Evolutionary conservation across 2,113 vertebrate species (phyloP), one percentile per base, ranked within the genome.

Genomic region (Anser brachyrhynchus): DNA sequence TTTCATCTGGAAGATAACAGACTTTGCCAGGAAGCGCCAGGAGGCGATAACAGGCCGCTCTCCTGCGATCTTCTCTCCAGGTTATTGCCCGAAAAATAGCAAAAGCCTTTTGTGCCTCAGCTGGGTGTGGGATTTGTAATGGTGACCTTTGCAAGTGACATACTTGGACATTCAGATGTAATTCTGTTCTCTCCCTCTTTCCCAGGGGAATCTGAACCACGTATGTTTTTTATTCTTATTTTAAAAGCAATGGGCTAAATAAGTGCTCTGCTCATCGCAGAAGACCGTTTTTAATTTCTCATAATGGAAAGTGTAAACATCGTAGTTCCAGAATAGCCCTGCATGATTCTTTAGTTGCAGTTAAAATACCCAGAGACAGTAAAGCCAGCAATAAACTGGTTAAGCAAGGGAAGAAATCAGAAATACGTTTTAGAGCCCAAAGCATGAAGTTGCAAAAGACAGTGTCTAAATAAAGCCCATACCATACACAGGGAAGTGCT

Each of bases 61-160:
- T 2, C 99, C 98, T 0, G 99, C 99, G 5, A 99, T 99, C 98
- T 99, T 99, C 97, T 99, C 99, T 49, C 99, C 99, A 98, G 99
- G 99, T 99, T 71, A 67, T 20, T 22, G 17, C 26, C 46, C 11
- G 26, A 44, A 72, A 73, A 57, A 39, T 10, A 35, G 22, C 55
- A 31, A 16, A 35, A 80, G 39, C 11, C 33, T 80, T 73, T 16
- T 26, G 55, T 1, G 7, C 72, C 31, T 49, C 15, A 15, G 8
- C 52, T 52, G 35, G 21, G 4, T 26, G 52, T 52, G 83, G 76
- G 41, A 5, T 58, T 78, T 13, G 3, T 43, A 49, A 46, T 1
- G 10, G n/a, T 51, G 41, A 13, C 46, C 15, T 54, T 28, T 11
- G 19, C 31, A 19, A 41, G 65, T 54, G 55, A 59, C 39, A 2